A percentile compares a stretch with the other conserved stretches of the same genome.
These are phyloP conservation scores for Cremastobaeus sp. DNA, from an alignment of 2,888 invertebrate species.

Conservation along the genomic window DNA sequence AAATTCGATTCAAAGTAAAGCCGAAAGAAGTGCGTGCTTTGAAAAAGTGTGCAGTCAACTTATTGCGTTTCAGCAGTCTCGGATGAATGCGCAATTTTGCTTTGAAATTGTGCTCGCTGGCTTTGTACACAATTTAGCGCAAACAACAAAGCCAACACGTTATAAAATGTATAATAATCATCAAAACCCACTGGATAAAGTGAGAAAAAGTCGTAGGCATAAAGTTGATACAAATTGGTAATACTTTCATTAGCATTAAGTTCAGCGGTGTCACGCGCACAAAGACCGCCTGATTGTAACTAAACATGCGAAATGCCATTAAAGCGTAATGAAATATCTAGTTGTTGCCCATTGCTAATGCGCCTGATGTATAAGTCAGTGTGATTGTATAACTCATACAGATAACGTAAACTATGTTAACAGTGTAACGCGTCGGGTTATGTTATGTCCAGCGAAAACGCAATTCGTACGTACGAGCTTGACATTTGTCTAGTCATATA, in stretches of 20 bases:
- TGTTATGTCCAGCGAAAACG: slow-evolving; percentile 1
- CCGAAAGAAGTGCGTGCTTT: too few species aligned
- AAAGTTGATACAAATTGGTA: slow-evolving; percentile 34
- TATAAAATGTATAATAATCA: slow-evolving; percentile 38
- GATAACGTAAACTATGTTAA: slow-evolving; percentile 26
- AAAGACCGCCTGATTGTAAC: slow-evolving; percentile 2
- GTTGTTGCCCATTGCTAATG: slow-evolving; percentile 56
- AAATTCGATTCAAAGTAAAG: slow-evolving; percentile 1
- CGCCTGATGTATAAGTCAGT: slow-evolving; percentile 54
- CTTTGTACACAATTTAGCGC: slow-evolving; percentile 11
- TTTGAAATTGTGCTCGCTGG: slow-evolving; percentile 7
- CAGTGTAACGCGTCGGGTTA: background rate
- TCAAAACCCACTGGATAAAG: slow-evolving; percentile 31
- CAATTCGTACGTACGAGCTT: slow-evolving; percentile 18
- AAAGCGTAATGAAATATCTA: slow-evolving; percentile 26
- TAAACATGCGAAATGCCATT: slow-evolving; percentile 1
- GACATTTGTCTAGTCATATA: slow-evolving; percentile 16
- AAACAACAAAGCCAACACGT: slow-evolving; percentile 32
- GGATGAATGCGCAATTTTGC: slow-evolving; percentile 5
- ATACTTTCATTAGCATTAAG: slow-evolving; percentile 43
- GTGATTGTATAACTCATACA: slow-evolving; percentile 21
- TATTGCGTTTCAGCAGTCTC: too few species aligned
- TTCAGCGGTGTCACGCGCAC: slow-evolving; percentile 19
- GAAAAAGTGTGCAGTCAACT: too few species aligned
- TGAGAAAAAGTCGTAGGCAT: slow-evolving; percentile 24